Conservation (phyloP, 2,797 vertebrate genomes). For the Pseudocheirus occidentalis region DNA sequence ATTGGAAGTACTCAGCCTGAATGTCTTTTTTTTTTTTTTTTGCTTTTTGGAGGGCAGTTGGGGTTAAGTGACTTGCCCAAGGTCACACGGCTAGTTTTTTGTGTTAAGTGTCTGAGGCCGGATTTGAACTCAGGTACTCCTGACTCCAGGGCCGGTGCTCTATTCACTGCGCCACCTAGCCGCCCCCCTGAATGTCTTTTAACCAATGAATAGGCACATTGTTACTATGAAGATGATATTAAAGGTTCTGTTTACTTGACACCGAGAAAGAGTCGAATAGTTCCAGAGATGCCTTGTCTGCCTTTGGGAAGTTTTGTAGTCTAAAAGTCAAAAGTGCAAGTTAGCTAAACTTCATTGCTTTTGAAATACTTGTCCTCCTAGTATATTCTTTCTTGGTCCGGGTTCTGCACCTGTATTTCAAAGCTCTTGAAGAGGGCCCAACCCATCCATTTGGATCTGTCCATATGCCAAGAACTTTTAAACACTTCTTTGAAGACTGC, state of each 20-base stretch:
- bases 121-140: too few relatives aligned
- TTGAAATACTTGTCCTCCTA: background rate
- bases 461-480: background rate
- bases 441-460: background rate
- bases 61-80: too few relatives aligned
- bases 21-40: background rate
- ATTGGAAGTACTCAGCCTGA: background rate
- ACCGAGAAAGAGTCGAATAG: background rate
- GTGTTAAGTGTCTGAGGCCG: too few relatives aligned
- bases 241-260: background rate
- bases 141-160: too few relatives aligned
- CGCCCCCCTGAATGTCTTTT: too few relatives aligned
- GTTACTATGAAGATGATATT: background rate
- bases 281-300: background rate
- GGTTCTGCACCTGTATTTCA: background rate
- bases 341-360: background rate
- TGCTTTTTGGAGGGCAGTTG: too few relatives aligned
- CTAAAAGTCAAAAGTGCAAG: background rate
- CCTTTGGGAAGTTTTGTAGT: background rate
- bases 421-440: background rate
- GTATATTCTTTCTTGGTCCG: background rate
- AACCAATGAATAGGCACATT: background rate
- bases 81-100: too few relatives aligned
- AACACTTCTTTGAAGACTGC: background rate
- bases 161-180: too few relatives aligned